phyloP scores from a whole-genome alignment of 2,797 vertebrate genomes.

The Pangasius mekongensis region DNA sequence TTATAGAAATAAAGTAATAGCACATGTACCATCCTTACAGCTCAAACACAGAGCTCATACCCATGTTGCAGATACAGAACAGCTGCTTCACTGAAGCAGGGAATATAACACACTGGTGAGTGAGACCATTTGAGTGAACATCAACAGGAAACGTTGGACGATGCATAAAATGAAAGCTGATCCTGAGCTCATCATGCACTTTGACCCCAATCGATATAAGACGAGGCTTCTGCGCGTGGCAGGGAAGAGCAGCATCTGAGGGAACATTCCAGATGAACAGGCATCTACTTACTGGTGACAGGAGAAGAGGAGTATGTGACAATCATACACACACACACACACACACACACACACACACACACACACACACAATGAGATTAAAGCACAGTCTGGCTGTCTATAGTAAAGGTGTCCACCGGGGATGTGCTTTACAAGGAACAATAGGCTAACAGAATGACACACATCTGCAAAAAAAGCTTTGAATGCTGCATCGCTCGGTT shows the following conservation, averaged over 20 bases:
- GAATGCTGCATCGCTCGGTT: neutral
- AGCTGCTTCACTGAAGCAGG: neutral
- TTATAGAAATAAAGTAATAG: neutral
- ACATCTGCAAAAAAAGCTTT: slow-evolving; percentile 4
- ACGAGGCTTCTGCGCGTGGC: slow-evolving; percentile 44
- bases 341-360: neutral
- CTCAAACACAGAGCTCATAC: neutral
- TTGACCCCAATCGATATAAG: slow-evolving; percentile 60
- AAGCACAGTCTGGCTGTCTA: neutral
- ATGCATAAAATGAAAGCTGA: slow-evolving; percentile 59
- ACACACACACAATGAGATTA: neutral
- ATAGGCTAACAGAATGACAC: neutral
- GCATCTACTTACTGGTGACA: neutral
- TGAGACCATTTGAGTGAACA: slow-evolving; percentile 17
- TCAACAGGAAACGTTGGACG: slow-evolving; percentile 30
- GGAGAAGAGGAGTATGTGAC: neutral
- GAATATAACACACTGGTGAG: slow-evolving; percentile 21
- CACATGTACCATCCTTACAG: neutral
- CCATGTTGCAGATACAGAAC: neutral
- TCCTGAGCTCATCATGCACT: slow-evolving; percentile 59
- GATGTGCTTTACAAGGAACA: neutral
- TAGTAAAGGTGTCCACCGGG: too few species aligned
- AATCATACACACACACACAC: neutral
- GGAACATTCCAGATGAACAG: neutral
- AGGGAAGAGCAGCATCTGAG: neutral